These are phyloP conservation scores for Drosophila meridiana DNA, from an alignment of 2,888 invertebrate species.

Conservation along the genomic window DNA sequence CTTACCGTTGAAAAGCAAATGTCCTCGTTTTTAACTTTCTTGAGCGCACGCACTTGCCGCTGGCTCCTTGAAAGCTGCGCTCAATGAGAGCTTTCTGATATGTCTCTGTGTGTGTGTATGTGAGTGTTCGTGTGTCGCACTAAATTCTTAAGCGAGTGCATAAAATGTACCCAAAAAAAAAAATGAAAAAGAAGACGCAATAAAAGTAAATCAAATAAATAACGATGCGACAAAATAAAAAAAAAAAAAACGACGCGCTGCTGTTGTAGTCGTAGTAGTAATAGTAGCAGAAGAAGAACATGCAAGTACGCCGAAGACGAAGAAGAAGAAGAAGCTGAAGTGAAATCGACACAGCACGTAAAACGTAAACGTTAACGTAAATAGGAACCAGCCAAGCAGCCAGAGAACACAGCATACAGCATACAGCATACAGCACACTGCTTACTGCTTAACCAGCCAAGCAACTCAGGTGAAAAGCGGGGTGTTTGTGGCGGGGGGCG, in stretches of 20 bases:
- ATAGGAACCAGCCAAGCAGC: slow-evolving; percentile 58
- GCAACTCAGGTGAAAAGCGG: slow-evolving; percentile 41
- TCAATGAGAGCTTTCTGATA: slow-evolving; percentile 36
- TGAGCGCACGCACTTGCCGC: slow-evolving; percentile 32
- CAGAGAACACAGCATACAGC: slow-evolving; percentile 24
- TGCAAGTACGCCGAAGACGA: slow-evolving; percentile 38
- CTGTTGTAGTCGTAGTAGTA: slow-evolving; percentile 1
- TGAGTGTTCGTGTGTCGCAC: slow-evolving; percentile 23
- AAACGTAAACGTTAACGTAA: slow-evolving; percentile 76
- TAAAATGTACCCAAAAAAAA: slow-evolving; percentile 38
- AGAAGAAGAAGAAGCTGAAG: slow-evolving; percentile 36
- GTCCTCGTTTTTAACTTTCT: slow-evolving; percentile 43
- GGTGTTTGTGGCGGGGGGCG: background rate
- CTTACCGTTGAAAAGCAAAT: slow-evolving; percentile 57
- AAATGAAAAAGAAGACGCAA: slow-evolving; percentile 17
- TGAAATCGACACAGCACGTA: slow-evolving; percentile 67
- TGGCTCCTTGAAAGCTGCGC: slow-evolving; percentile 38
- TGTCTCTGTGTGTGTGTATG: slow-evolving; percentile 1
- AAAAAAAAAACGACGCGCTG: slow-evolving; percentile 5
- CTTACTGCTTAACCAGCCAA: slow-evolving; percentile 35
- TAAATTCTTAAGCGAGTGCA: slow-evolving; percentile 44
- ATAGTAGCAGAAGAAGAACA: slow-evolving; percentile 22
- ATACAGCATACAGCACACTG: slow-evolving; percentile 7
- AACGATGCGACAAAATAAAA: slow-evolving; percentile 16
- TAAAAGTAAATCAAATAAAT: slow-evolving; percentile 39